Evolutionary conservation across 2,888 invertebrate genomes (phyloP), one percentile per base, ranked within the genome.

Genomic region (Lasiommata megera): DNA sequence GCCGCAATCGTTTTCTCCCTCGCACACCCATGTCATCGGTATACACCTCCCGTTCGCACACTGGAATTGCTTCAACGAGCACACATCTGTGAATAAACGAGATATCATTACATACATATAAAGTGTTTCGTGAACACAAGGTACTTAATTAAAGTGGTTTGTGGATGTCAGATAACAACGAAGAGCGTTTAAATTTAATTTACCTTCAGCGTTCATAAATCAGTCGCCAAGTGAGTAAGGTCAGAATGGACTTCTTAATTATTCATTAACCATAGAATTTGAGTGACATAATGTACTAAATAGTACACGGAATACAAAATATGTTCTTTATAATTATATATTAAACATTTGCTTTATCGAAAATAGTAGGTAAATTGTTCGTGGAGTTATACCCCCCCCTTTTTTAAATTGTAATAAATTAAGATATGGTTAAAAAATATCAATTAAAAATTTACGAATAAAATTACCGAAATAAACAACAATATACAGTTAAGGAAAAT

Each of bases 21-120:
- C 96, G 79, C 97, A 97, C 64, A 94, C 92, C 93, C 94, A 96
- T 61, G 94, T 92, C 62, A 94, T 88, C 16, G 95, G 94, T 82
- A 96, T 95, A 82, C 96, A 96, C 69, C 92, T 92, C 68, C 94
- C 94, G 79, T 94, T 94, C 68, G 85, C 91, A 80, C 96, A 96
- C 72, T 92, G 93, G 80, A 96, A 96, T 81, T 96, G 95, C 81
- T 94, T 94, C 72, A 92, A 74, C 29, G 93, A 91, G 79, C 94
- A 95, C 61, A 89, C 91, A 59, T 77, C 89, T 90, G 81, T 74
- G 84, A 74, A 69, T 76, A 67, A 62, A 51, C 54, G 57, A 52
- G 43, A 50, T 38, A 50, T 38, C 37, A 50, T 37, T 50, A 28
- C 11, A 3, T n/a, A 9, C 37, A n/a, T 11, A 52, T 29, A 14